Percentiles rank a stretch among this genome's conserved stretches.
These are phyloP conservation scores for Tenualosa ilisha DNA, from an alignment of 2,797 vertebrate genomes.

Conservation along the genomic window DNA sequence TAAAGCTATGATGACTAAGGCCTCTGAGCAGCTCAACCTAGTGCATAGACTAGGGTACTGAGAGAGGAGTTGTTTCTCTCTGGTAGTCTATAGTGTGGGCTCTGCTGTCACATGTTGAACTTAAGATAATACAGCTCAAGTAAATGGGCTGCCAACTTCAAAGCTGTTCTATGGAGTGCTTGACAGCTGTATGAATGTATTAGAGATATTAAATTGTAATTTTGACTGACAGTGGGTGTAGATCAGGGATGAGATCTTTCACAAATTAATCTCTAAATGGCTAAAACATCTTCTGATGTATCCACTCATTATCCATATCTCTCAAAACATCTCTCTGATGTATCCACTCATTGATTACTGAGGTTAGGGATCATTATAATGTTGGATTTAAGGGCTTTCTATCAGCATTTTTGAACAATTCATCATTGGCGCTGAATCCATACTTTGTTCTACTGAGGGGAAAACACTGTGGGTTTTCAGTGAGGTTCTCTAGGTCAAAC, in stretches of 20 bases:
- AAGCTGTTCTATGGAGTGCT: neutral
- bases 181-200: neutral
- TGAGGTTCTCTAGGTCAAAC: neutral
- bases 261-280: neutral
- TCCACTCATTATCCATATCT: neutral
- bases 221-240: neutral
- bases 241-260: neutral
- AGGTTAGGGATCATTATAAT: neutral
- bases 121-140: neutral
- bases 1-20: slow-evolving; percentile 20
- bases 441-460: neutral
- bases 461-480: neutral
- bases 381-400: neutral
- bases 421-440: neutral
- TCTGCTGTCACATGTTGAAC: neutral
- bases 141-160: neutral
- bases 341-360: neutral
- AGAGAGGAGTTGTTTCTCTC: neutral
- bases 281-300: neutral
- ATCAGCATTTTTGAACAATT: neutral
- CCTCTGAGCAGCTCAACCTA: neutral
- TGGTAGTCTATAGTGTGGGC: neutral
- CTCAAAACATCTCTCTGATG: neutral
- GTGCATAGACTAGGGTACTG: neutral
- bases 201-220: neutral